A percentile compares a stretch with the other conserved stretches of the same genome.
phyloP scores from a whole-genome alignment of 2,797 vertebrate species.

The Chrosomus eos region DNA sequence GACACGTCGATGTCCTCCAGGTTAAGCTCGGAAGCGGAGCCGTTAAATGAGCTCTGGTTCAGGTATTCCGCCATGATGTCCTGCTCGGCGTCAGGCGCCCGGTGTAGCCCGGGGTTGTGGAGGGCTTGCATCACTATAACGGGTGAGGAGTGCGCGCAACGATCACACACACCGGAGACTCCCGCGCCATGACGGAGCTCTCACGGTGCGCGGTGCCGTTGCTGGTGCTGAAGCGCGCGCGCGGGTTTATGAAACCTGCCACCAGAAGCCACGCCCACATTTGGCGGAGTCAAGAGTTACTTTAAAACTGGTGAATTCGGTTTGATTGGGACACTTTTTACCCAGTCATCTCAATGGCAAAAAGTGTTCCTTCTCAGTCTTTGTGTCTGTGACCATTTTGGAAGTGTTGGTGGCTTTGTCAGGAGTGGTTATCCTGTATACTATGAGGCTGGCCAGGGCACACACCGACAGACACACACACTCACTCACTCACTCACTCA shows the following conservation, averaged over 20 bases:
- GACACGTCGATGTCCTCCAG: conserved; percentile 66
- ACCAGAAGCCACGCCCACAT: neutral
- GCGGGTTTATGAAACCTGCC: conserved; percentile 17
- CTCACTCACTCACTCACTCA: too few species aligned
- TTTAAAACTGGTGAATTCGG: too few species aligned
- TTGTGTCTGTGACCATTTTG: too few species aligned
- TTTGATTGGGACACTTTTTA: too few species aligned
- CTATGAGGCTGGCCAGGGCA: too few species aligned
- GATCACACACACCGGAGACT: neutral
- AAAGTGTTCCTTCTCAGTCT: too few species aligned
- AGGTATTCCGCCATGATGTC: conserved; percentile 66
- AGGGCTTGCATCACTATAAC: conserved; percentile 47
- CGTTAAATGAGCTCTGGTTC: conserved; percentile 63
- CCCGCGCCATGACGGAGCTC: conserved; percentile 1
- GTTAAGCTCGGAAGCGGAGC: conserved; percentile 51
- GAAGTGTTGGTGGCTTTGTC: too few species aligned
- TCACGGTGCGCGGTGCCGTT: neutral
- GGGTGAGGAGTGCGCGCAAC: neutral
- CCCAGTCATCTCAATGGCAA: too few species aligned
- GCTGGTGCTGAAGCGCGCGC: neutral
- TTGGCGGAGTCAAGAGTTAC: neutral
- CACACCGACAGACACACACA: too few species aligned
- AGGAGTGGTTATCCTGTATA: too few species aligned
- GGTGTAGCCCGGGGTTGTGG: conserved; percentile 42
- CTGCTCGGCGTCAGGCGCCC: conserved; percentile 6